These are phyloP conservation scores for Cyprinodon brontotheroides DNA, from an alignment of 2,113 vertebrate genomes.

Conservation along the genomic window DNA sequence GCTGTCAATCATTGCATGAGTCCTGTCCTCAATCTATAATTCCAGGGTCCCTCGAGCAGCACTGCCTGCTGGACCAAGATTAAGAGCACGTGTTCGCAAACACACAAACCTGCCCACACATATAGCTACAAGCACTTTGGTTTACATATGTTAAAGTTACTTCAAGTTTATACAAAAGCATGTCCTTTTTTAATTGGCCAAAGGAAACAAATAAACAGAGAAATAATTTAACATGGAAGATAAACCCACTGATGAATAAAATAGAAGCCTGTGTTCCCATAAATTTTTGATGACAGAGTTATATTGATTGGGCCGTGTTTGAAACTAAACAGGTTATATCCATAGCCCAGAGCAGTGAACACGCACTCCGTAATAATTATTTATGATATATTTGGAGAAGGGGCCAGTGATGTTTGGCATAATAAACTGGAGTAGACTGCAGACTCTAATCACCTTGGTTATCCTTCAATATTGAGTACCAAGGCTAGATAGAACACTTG, in stretches of 20 bases:
- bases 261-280: conserved; percentile 78
- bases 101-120: conserved; percentile 1
- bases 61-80: conserved; percentile 52
- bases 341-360: conserved; percentile 77
- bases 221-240: conserved; percentile 32
- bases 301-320: conserved; percentile 79
- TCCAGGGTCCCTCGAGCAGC: conserved; percentile 58
- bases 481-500: conserved; percentile 44
- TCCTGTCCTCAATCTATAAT: conserved; percentile 80
- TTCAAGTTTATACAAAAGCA: conserved; percentile 7
- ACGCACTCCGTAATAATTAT: conserved; percentile 77
- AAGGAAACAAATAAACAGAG: conserved; percentile 66
- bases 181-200: conserved; percentile 40
- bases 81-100: not conserved
- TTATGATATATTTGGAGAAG: conserved; percentile 79
- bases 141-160: conserved; percentile 3
- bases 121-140: conserved; percentile 19
- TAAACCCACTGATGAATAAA: conserved; percentile 63
- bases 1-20: conserved; percentile 77
- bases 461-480: conserved; percentile 36
- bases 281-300: conserved; percentile 80
- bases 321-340: conserved; percentile 84
- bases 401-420: conserved; percentile 67
- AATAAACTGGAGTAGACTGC: conserved; percentile 59
- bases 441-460: conserved; percentile 64